Conservation (phyloP, 2,888 invertebrate species). For the Hemaris fuciformis region DNA sequence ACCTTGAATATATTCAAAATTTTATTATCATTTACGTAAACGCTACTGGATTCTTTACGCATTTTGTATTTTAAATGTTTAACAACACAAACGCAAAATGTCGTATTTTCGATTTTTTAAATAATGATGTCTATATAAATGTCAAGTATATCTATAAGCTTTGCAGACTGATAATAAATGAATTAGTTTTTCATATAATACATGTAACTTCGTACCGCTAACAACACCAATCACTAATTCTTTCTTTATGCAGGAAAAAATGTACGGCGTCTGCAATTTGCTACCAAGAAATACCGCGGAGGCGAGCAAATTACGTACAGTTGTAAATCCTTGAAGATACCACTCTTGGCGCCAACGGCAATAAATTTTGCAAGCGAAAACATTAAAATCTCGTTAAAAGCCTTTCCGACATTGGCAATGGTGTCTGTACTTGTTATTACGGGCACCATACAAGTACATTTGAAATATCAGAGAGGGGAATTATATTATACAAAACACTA, state of each 20-base stretch:
- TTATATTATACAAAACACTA: not conserved
- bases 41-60: not conserved
- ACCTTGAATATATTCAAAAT: not conserved
- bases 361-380: conserved; percentile 63
- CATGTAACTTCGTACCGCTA: not conserved
- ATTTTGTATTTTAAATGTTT: not conserved
- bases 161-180: not conserved
- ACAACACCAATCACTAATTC: conserved; percentile 13
- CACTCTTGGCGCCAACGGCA: conserved; percentile 55
- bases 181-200: not conserved
- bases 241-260: conserved; percentile 20
- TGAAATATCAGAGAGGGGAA: not conserved
- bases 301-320: conserved; percentile 46
- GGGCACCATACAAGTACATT: not conserved
- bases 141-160: too few species aligned
- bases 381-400: conserved; percentile 75
- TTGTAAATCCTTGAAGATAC: conserved; percentile 45
- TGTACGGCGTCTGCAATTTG: conserved; percentile 12
- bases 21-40: not conserved
- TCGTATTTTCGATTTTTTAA: too few species aligned
- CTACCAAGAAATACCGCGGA: conserved; percentile 17
- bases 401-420: conserved; percentile 48
- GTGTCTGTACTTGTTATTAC: conserved; percentile 8
- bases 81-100: not conserved
- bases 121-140: too few species aligned